phyloP scores from a whole-genome alignment of 1,140 invertebrate species.

The Drosophila sucinea region DNA sequence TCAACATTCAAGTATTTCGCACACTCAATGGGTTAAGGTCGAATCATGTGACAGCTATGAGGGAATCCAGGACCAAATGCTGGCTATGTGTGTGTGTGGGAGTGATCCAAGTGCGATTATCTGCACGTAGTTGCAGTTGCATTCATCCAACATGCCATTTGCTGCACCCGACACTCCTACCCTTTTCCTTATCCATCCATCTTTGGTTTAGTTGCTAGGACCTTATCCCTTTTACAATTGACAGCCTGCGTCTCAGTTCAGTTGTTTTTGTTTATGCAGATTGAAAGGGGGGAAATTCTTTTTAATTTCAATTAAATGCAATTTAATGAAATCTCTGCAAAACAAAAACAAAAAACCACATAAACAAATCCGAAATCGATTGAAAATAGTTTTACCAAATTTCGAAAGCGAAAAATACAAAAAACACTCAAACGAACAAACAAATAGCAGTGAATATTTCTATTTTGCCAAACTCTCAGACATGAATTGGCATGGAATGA shows the following conservation, averaged over 20 bases:
- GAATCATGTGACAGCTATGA: not conserved
- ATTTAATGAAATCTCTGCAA: slow-evolving; percentile 42
- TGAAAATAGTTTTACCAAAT: slow-evolving; percentile 37
- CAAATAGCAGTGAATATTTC: slow-evolving; percentile 47
- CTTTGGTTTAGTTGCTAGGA: not conserved
- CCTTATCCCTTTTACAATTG: slow-evolving; percentile 24
- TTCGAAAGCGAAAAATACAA: slow-evolving; percentile 36
- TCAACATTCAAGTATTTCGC: not conserved
- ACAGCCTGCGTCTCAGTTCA: slow-evolving; percentile 36
- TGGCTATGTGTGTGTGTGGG: slow-evolving; percentile 12
- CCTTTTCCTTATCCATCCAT: not conserved
- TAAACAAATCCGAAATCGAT: slow-evolving; percentile 9
- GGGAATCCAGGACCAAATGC: not conserved
- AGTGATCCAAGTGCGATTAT: slow-evolving; percentile 58
- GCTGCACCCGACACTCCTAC: not conserved
- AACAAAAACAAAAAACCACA: not conserved
- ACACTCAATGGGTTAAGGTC: not conserved
- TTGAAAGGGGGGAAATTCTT: slow-evolving; percentile 19
- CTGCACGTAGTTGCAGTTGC: slow-evolving; percentile 58
- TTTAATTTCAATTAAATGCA: slow-evolving; percentile 56
- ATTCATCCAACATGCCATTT: slow-evolving; percentile 54
- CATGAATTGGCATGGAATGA: slow-evolving; percentile 15
- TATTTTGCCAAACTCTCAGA: slow-evolving; percentile 29
- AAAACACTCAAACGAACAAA: slow-evolving; percentile 31
- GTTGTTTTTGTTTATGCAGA: slow-evolving; percentile 7